These are phyloP conservation scores for Hyalella azteca DNA, from an alignment of 2,888 invertebrate species.

Conservation along the genomic window DNA sequence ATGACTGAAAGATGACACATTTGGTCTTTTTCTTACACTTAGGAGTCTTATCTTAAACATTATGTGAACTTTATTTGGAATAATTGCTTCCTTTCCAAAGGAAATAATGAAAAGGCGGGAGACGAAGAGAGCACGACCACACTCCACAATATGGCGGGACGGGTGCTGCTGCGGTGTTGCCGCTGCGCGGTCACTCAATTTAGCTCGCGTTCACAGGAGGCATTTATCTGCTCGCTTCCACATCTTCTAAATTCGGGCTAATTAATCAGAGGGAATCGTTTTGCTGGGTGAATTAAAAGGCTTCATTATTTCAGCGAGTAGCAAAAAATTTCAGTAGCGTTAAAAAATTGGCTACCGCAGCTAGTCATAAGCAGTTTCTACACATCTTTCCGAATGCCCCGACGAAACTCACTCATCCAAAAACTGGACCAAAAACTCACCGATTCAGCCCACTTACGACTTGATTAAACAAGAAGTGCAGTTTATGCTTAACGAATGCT, in stretches of 20 bases:
- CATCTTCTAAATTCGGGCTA: too few relatives aligned
- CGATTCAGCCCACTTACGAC: slow-evolving; percentile 7
- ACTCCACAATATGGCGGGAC: slow-evolving; percentile 24
- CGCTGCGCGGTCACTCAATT: slow-evolving; percentile 11
- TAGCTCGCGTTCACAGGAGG: background rate
- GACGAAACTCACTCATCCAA: background rate
- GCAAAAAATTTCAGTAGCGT: background rate
- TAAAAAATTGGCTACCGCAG: background rate
- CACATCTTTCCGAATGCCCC: background rate
- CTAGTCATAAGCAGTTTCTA: too few relatives aligned
- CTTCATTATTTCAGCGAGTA: background rate
- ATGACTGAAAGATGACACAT: slow-evolving; percentile 3
- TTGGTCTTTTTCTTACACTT: background rate
- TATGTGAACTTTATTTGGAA: too few relatives aligned
- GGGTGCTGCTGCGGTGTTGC: background rate
- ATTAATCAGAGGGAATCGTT: background rate
- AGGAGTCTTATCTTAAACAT: background rate
- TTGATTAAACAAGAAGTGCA: slow-evolving; percentile 16
- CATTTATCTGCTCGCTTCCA: too few relatives aligned
- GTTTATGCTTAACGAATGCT: background rate
- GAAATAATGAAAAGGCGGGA: slow-evolving; percentile 20
- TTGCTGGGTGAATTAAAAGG: background rate
- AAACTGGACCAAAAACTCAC: background rate
- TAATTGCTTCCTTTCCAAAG: background rate
- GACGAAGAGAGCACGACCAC: background rate